Evolutionary conservation across 2,113 vertebrate species (phyloP).

Genomic region (Cariama cristata): DNA sequence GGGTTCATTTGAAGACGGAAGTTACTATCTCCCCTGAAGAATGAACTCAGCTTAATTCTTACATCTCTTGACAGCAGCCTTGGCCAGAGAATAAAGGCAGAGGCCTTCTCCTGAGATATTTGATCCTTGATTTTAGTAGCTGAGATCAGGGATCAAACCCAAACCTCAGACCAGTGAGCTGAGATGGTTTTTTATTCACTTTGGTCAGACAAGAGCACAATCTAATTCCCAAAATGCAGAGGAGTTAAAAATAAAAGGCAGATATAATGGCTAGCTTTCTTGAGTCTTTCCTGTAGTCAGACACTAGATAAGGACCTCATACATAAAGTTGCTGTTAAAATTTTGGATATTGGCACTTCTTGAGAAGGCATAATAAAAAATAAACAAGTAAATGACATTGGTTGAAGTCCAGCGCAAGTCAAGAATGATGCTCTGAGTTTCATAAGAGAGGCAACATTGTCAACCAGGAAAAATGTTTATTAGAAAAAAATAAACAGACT

Average conservation of each 20-base stretch:
- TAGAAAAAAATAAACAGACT: neutral
- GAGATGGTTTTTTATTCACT: neutral
- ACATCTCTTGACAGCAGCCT: constrained; percentile 33
- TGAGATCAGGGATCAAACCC: neutral
- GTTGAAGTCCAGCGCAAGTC: neutral
- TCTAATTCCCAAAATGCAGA: neutral
- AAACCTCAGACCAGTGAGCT: neutral
- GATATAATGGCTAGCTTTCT: neutral
- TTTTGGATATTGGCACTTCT: neutral
- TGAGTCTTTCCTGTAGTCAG: neutral
- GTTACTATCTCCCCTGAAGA: constrained; percentile 25
- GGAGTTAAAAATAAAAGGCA: neutral
- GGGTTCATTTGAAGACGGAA: constrained; percentile 17
- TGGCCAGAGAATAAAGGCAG: constrained; percentile 47
- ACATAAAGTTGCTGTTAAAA: neutral
- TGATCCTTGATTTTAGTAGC: constrained; percentile 36
- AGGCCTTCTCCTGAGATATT: constrained; percentile 32
- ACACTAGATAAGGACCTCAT: neutral
- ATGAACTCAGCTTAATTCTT: neutral
- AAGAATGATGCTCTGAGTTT: neutral
- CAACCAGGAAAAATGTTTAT: neutral
- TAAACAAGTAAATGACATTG: neutral
- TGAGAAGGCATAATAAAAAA: neutral
- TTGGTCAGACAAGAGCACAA: neutral
- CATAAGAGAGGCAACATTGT: neutral